Conservation (phyloP, 1,140 invertebrate genomes). For the Tachypleus tridentatus region DNA sequence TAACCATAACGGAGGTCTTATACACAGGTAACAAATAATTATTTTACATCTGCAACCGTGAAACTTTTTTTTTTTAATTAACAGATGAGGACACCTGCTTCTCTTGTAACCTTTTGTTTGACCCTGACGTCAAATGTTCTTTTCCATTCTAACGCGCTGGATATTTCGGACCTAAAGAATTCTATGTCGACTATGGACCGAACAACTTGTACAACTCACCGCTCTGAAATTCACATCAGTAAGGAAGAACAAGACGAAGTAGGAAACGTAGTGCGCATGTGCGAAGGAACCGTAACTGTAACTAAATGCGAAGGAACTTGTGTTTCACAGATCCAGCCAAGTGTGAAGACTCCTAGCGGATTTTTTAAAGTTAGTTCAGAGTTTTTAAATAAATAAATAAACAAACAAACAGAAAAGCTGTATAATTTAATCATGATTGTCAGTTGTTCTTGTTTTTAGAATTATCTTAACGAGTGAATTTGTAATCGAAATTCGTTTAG, state of each 20-base stretch:
- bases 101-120: too few relatives aligned
- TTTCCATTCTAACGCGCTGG: too few relatives aligned
- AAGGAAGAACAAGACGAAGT: constrained; percentile 79
- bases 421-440: constrained; percentile 1
- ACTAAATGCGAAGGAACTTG: constrained; percentile 77
- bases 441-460: not conserved
- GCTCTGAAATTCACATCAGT: constrained; percentile 60
- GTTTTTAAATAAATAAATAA: not conserved
- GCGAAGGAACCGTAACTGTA: constrained; percentile 60
- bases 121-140: too few relatives aligned
- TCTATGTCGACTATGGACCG: too few relatives aligned
- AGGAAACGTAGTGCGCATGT: constrained; percentile 62
- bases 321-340: constrained; percentile 77
- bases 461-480: not conserved
- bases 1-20: too few relatives aligned
- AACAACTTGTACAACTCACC: constrained; percentile 33
- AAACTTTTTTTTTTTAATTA: too few relatives aligned
- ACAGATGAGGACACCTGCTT: too few relatives aligned
- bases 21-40: too few relatives aligned
- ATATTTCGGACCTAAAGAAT: too few relatives aligned
- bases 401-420: not conserved
- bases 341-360: constrained; percentile 69
- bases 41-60: too few relatives aligned
- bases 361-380: constrained; percentile 60
- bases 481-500: not conserved